phyloP scores from a whole-genome alignment of 2,797 vertebrate genomes.

The Coilia nasus region DNA sequence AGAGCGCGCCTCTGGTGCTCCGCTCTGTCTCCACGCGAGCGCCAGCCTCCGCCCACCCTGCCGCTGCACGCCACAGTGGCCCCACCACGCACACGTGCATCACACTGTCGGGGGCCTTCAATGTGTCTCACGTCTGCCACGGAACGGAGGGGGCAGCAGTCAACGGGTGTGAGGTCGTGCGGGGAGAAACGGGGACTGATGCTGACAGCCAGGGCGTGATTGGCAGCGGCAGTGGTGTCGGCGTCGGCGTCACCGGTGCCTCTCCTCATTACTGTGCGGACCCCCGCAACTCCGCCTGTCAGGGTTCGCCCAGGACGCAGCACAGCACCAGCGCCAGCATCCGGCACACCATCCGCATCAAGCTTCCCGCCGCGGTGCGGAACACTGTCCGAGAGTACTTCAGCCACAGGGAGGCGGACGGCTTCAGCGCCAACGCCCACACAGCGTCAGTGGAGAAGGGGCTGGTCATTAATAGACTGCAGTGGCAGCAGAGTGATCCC shows the following conservation, averaged over 20 bases:
- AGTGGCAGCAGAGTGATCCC: constrained; percentile 54
- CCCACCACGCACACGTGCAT: background rate
- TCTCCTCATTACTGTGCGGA: background rate
- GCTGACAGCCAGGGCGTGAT: background rate
- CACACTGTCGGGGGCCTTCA: background rate
- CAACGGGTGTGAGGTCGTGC: background rate
- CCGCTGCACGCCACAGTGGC: background rate
- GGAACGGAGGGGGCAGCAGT: constrained; percentile 11
- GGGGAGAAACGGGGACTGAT: background rate
- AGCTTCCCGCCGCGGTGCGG: constrained; percentile 67
- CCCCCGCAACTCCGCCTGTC: background rate
- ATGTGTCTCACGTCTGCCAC: background rate
- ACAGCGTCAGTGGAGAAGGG: constrained; percentile 57
- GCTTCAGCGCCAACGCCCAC: constrained; percentile 31
- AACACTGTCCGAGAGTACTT: constrained; percentile 74
- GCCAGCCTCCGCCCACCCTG: background rate
- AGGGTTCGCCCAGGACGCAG: constrained; percentile 41
- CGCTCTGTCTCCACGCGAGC: constrained; percentile 61
- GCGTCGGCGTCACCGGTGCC: background rate
- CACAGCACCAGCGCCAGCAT: constrained; percentile 37
- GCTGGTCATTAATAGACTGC: constrained; percentile 57
- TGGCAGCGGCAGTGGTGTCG: background rate
- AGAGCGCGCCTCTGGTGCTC: constrained; percentile 70
- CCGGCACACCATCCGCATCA: constrained; percentile 71
- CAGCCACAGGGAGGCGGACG: constrained; percentile 43